Conservation (phyloP, 2,113 vertebrate species). For the Formicarius rufipectus region DNA sequence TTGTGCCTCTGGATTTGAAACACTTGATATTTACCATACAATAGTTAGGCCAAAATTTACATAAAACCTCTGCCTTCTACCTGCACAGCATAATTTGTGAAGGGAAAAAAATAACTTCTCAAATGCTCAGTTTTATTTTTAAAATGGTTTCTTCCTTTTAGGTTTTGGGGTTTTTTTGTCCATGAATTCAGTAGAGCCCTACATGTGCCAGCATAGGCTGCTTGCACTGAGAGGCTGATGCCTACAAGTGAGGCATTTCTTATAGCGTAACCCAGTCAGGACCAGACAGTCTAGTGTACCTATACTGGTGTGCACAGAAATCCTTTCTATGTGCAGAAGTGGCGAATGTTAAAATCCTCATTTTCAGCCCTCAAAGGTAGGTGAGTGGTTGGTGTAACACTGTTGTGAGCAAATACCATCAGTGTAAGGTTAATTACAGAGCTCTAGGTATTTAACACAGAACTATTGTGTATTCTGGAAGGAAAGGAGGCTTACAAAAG, state of each 20-base stretch:
- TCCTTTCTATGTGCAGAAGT: accelerated
- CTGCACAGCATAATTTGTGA: background rate
- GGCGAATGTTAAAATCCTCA: background rate
- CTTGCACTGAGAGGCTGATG: background rate
- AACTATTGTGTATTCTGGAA: background rate
- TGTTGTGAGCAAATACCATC: background rate
- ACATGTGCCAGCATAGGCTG: accelerated
- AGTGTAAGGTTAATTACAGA: background rate
- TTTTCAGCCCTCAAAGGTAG: background rate
- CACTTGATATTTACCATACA: background rate
- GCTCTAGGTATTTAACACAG: accelerated
- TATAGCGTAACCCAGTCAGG: background rate
- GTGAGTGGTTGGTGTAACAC: background rate
- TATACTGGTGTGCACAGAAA: background rate
- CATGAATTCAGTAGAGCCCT: background rate
- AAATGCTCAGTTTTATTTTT: background rate
- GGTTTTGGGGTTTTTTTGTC: background rate
- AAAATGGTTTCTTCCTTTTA: background rate
- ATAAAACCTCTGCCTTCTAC: background rate
- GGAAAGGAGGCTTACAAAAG: background rate
- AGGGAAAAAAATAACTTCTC: background rate
- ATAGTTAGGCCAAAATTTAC: background rate
- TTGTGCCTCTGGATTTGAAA: background rate
- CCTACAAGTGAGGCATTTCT: accelerated
- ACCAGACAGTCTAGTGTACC: background rate